Evolutionary conservation across 2,113 vertebrate species (phyloP).

Genomic region (Suricata suricatta): DNA sequence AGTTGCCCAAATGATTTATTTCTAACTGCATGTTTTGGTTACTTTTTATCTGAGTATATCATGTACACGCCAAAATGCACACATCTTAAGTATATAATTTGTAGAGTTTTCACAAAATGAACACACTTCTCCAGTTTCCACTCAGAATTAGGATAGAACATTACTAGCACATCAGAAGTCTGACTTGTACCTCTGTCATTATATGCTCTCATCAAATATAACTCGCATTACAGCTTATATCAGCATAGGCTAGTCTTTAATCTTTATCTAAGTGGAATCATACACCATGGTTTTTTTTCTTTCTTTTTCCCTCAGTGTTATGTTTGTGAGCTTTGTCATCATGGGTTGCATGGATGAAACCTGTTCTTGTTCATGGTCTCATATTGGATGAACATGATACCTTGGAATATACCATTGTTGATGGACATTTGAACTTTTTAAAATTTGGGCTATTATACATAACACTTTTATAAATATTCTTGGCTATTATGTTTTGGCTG

Average conservation of each 20-base stretch:
- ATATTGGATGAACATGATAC: neutral
- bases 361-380: neutral
- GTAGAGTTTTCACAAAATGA: slow-evolving; percentile 26
- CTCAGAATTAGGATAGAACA: neutral
- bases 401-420: neutral
- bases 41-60: neutral
- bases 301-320: neutral
- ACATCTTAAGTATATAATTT: neutral
- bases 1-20: neutral
- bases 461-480: neutral
- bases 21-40: neutral
- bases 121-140: neutral
- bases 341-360: neutral
- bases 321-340: neutral
- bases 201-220: neutral
- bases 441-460: neutral
- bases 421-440: neutral
- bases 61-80: neutral
- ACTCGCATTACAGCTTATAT: neutral
- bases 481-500: neutral
- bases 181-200: neutral
- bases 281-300: neutral
- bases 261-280: neutral
- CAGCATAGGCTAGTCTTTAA: neutral
- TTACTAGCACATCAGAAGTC: neutral